Base-by-base conservation (phyloP, 2,888 invertebrate species). In the Theretra japonica region DNA sequence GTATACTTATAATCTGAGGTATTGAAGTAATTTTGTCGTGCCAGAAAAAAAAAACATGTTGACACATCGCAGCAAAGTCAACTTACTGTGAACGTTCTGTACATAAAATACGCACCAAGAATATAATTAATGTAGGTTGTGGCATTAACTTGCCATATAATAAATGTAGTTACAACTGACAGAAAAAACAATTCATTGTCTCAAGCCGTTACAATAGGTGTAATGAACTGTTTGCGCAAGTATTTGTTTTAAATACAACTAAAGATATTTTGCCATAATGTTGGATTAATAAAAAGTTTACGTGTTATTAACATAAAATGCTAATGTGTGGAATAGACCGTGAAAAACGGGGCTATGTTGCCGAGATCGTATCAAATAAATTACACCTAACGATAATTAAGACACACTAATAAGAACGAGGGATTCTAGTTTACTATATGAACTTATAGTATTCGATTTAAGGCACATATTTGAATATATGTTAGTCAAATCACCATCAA, bases 321-420 rank as follows among this genome's bases (percentile, higher is more conserved):
- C 48, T 65, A 65, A 65, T 65, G 65, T 65, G 65, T 65, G 48
- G 65, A 65, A 65, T 65, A 65, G 65, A 48, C 48, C 65, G 65
- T 25, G 65, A 48, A 21, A n/a, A 48, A 69, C 33, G 28, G 25
- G 33, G 17, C 59, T 33, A 30, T 62, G 53, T n/a, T 53, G 19
- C 56, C 71, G 57, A 77, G 74, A 77, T 56, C 71, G 70, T 65
- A 74, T 75, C 70, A 72, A 76, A 78, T 75, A 79, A 79, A 78
- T 80, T 78, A 65, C 65, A 70, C 48, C 73, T 77, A 79, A 80
- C 78, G 78, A 80, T 80, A 77, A 76, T 72, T 75, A 77, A 75
- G 78, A n/a, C 33, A 41, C 41, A 62, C 17, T 62, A 65, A 65
- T 21, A 23, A 25, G 48, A 53, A 53, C 1, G 53, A 41, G 11